Percentiles rank a stretch among this genome's conserved stretches.
phyloP scores from a whole-genome alignment of 2,797 vertebrate species.

The Bryconaethiops microstoma region DNA sequence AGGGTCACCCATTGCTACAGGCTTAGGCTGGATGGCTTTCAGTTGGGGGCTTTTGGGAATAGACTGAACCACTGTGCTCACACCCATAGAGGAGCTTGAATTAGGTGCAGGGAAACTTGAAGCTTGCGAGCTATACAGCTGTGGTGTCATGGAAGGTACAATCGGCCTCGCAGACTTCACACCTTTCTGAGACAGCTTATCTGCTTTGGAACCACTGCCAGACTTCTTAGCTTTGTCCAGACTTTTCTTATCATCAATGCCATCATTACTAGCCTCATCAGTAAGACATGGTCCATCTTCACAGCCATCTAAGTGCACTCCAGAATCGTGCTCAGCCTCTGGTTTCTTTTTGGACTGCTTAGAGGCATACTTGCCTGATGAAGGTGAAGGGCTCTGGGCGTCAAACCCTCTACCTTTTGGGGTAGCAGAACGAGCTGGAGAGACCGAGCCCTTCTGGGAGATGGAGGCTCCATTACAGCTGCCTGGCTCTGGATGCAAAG shows the following conservation, averaged over 20 bases:
- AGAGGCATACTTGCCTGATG: constrained; percentile 88
- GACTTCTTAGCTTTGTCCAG: constrained; percentile 88
- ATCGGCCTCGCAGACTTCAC: constrained; percentile 90
- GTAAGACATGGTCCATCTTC: constrained; percentile 91
- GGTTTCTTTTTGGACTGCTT: constrained; percentile 93
- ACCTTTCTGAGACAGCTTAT: constrained; percentile 91
- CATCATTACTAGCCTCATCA: constrained; percentile 94
- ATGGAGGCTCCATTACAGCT: constrained; percentile 90
- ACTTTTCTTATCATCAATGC: constrained; percentile 91
- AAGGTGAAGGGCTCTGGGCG: constrained; percentile 91
- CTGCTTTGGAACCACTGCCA: constrained; percentile 80
- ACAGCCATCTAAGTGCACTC: constrained; percentile 88
- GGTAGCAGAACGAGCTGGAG: constrained; percentile 91
- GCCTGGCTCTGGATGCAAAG: constrained; percentile 86
- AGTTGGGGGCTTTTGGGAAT: constrained; percentile 91
- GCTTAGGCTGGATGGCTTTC: constrained; percentile 90
- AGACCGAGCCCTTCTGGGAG: constrained; percentile 92
- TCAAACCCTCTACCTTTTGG: constrained; percentile 95
- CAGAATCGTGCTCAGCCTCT: constrained; percentile 87
- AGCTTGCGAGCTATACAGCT: constrained; percentile 85
- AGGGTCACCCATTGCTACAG: constrained; percentile 83
- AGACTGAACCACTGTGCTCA: constrained; percentile 88
- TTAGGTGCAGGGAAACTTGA: constrained; percentile 86
- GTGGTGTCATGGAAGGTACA: constrained; percentile 84
- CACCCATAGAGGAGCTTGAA: constrained; percentile 82